Conservation (phyloP, 2,888 invertebrate genomes). For the Cataglyphis rosenhaueri region DNA sequence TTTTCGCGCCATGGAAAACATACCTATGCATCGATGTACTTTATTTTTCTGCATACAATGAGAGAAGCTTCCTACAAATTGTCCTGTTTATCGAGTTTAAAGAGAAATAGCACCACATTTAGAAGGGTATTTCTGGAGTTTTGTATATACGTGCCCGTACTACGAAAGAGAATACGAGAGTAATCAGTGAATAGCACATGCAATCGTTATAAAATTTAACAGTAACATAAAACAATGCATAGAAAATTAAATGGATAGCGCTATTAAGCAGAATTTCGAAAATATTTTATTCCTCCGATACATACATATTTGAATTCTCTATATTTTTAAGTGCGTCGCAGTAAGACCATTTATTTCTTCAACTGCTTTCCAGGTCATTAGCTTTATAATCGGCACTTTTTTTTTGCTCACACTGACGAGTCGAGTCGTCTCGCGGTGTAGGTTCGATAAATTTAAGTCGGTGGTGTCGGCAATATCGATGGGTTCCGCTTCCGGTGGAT, state of each 20-base stretch:
- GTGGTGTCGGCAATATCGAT: slow-evolving; percentile 63
- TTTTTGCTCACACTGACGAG: background rate
- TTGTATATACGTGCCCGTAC: background rate
- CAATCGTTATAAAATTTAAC: slow-evolving; percentile 17
- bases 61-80: slow-evolving; percentile 48
- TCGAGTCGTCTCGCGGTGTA: slow-evolving; percentile 24
- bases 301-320: background rate
- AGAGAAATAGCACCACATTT: slow-evolving; percentile 54
- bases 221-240: background rate
- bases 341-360: background rate
- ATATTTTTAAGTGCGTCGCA: background rate
- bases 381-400: slow-evolving; percentile 24
- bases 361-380: slow-evolving; percentile 19
- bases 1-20: background rate
- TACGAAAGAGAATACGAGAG: background rate
- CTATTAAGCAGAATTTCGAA: background rate
- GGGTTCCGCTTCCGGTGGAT: slow-evolving; percentile 70
- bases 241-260: background rate
- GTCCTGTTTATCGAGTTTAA: slow-evolving; percentile 51
- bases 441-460: slow-evolving; percentile 57
- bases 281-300: background rate
- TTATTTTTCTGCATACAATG: slow-evolving; percentile 56
- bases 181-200: background rate
- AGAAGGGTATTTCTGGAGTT: background rate
- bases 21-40: background rate